Conservation (phyloP, 1,140 invertebrate genomes). For the Lasioglossum albipes region DNA sequence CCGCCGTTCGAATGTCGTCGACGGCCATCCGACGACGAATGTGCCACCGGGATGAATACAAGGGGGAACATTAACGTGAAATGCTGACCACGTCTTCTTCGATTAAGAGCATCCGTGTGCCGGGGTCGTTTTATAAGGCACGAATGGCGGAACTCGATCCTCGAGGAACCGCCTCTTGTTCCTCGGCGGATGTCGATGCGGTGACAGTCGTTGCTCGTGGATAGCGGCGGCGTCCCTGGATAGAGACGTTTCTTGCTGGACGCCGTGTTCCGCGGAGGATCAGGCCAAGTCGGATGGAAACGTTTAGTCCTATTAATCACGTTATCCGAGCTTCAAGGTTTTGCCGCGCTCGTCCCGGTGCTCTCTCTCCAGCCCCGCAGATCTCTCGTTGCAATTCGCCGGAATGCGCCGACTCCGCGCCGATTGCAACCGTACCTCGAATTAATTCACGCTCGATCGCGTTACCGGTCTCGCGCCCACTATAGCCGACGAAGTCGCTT, state of each 20-base stretch:
- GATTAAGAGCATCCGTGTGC: slow-evolving; percentile 22
- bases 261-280: slow-evolving; percentile 10
- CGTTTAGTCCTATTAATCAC: slow-evolving; percentile 71
- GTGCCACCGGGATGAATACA: slow-evolving; percentile 42
- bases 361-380: no score
- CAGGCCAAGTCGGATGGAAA: slow-evolving; percentile 36
- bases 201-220: slow-evolving; percentile 47
- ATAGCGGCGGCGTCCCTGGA: slow-evolving; percentile 32
- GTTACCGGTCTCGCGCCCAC: no score
- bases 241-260: slow-evolving; percentile 58
- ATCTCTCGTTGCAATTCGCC: no score
- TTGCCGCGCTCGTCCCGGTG: slow-evolving; percentile 33
- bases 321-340: slow-evolving; percentile 62
- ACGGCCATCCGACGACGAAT: slow-evolving; percentile 21
- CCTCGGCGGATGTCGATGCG: slow-evolving; percentile 41
- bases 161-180: slow-evolving; percentile 16
- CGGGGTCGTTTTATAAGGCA: neutral
- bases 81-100: slow-evolving; percentile 51
- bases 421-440: no score
- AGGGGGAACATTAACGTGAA: slow-evolving; percentile 33
- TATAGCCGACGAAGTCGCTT: slow-evolving; percentile 20
- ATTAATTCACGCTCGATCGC: no score
- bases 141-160: slow-evolving; percentile 27
- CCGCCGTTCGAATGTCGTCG: slow-evolving; percentile 34
- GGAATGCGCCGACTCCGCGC: no score